Evolutionary conservation across 2,797 vertebrate species (phyloP).

Genomic region (Notolabrus celidotus): DNA sequence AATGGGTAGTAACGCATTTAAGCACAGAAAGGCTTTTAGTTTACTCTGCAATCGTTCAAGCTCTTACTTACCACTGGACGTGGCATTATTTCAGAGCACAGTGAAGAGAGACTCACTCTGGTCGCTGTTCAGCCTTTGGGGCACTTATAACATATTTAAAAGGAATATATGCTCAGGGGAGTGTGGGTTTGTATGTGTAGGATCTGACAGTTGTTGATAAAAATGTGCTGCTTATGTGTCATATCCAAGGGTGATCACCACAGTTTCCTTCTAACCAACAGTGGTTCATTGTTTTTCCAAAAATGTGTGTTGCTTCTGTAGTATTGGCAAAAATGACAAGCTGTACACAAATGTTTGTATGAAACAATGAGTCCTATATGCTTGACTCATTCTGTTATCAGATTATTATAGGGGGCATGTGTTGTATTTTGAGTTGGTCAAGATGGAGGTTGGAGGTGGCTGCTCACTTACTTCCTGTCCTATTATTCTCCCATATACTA

Average conservation of each 20-base stretch:
- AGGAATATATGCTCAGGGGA: conserved; percentile 23
- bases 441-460: not conserved
- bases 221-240: conserved; percentile 45
- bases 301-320: conserved; percentile 41
- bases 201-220: conserved; percentile 38
- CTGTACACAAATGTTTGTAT: conserved; percentile 32
- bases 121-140: conserved; percentile 45
- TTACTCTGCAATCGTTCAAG: not conserved
- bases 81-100: conserved; percentile 31
- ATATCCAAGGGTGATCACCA: conserved; percentile 26
- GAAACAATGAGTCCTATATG: conserved; percentile 27
- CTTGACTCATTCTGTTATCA: conserved; percentile 28
- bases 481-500: conserved; percentile 26
- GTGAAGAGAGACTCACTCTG: conserved; percentile 32
- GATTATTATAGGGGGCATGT: too few species aligned
- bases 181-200: conserved; percentile 27
- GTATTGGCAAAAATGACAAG: conserved; percentile 21
- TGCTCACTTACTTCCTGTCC: conserved; percentile 23
- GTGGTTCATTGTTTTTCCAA: conserved; percentile 56
- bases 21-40: conserved; percentile 5
- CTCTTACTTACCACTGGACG: not conserved
- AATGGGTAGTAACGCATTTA: not conserved
- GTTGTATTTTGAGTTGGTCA: not conserved
- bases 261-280: conserved; percentile 40
- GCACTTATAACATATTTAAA: conserved; percentile 31